phyloP scores from a whole-genome alignment of 2,888 invertebrate species.

The Nymphalis urticae region DNA sequence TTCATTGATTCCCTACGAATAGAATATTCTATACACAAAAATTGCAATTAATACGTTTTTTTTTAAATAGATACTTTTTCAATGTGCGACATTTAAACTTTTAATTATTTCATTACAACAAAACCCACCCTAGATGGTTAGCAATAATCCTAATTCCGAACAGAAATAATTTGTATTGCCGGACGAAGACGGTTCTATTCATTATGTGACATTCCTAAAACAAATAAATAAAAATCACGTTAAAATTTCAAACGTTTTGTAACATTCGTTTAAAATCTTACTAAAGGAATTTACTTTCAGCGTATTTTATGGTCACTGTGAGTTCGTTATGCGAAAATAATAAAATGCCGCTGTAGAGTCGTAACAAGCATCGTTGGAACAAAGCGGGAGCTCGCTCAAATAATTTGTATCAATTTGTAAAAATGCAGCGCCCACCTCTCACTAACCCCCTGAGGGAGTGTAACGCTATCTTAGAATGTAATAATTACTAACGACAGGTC shows the following conservation, averaged over 20 bases:
- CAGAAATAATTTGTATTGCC: too few relatives aligned
- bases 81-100: too few relatives aligned
- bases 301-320: conserved; percentile 45
- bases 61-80: too few relatives aligned
- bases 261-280: neutral
- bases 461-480: conserved; percentile 60
- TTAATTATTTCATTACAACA: too few relatives aligned
- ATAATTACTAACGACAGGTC: conserved; percentile 67
- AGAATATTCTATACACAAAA: too few relatives aligned
- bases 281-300: conserved; percentile 7
- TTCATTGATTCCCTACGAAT: too few relatives aligned
- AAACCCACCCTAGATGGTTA: too few relatives aligned
- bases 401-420: conserved; percentile 83
- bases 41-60: too few relatives aligned
- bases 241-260: neutral
- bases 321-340: conserved; percentile 64
- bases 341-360: conserved; percentile 78
- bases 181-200: too few relatives aligned
- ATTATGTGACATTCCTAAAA: neutral
- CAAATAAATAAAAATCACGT: neutral
- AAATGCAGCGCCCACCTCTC: conserved; percentile 68
- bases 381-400: conserved; percentile 80
- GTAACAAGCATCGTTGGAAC: conserved; percentile 81
- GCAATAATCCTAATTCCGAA: too few relatives aligned
- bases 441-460: conserved; percentile 47